Evolutionary conservation across 1,140 invertebrate genomes (phyloP).

Genomic region (Bursaphelenchus mucronatus): DNA sequence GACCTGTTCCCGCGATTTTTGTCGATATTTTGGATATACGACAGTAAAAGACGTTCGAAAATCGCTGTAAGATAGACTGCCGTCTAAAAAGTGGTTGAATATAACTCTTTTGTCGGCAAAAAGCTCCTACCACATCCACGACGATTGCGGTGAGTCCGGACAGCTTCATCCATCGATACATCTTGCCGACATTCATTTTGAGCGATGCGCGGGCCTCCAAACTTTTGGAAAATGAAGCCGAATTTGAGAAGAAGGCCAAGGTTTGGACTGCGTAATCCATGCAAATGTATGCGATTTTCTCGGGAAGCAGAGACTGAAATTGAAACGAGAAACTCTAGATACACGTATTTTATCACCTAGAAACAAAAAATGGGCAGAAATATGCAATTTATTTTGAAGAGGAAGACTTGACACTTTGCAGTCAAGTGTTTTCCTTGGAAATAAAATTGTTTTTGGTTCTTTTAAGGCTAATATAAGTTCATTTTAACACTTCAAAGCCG

Average conservation of each 20-base stretch:
- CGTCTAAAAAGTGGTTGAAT: slow-evolving; percentile 15
- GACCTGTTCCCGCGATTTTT: not conserved
- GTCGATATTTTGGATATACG: slow-evolving; percentile 6
- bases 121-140: slow-evolving; percentile 12
- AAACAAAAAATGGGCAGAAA: not conserved
- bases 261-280: slow-evolving; percentile 18
- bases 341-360: not conserved
- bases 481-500: not conserved
- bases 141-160: not conserved
- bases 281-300: slow-evolving; percentile 17
- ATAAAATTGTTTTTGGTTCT: slow-evolving; percentile 4
- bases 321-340: too few species aligned
- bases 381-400: too few species aligned
- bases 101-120: not conserved
- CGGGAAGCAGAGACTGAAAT: slow-evolving; percentile 17
- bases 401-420: not conserved
- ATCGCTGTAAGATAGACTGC: slow-evolving; percentile 24
- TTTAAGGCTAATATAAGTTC: slow-evolving; percentile 4
- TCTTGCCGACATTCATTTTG: slow-evolving; percentile 23
- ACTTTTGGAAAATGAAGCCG: not conserved
- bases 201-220: slow-evolving; percentile 6
- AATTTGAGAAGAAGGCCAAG: not conserved
- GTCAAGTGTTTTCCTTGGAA: not conserved
- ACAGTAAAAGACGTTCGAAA: slow-evolving; percentile 14
- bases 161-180: slow-evolving; percentile 16